Base-by-base conservation (phyloP, 2,888 invertebrate genomes). In the Meloe dianella region DNA sequence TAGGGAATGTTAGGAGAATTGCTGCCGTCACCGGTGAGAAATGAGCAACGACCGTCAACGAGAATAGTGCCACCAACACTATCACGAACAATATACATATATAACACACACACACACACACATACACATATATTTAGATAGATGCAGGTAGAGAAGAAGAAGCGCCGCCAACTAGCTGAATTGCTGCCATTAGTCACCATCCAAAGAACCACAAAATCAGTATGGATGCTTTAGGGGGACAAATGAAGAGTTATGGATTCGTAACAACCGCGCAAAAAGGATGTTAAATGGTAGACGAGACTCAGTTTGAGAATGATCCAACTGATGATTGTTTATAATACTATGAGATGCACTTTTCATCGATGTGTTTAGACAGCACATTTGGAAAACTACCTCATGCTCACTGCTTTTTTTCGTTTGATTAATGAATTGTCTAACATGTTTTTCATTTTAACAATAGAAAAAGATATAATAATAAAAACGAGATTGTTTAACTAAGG, bases 221-320 rank as follows among this genome's bases (percentile, higher is more conserved):
- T 78, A 78, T 77, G 77, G 74, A 77, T 76, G 76, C 64, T 51
- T 51, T 61, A 32, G 68, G 72, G 74, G 75, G 74, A 78, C 79
- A 82, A 83, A 83, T 83, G 82, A 83, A 82, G 82, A 83, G 77
- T 81, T 82, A 83, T 83, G 80, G 81, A 78, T 79, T 74, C 77
- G 78, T 78, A 80, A 79, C 80, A 77, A 74, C 77, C 73, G 71
- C 65, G 75, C 77, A 77, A 77, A 79, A 75, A 78, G 77, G 78
- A 78, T 78, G 79, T 76, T 81, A 80, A 81, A 79, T 80, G 81
- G 76, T 72, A 74, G 73, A 75, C 69, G 68, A 70, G 69, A 41
- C 17, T 41, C 14, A 20, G 3, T 24, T 20, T 47, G 47, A 70
- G 74, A 74, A 70, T 72, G 74, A 73, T 73, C 72, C 71, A 75